Base-by-base conservation (phyloP, 2,888 invertebrate genomes). In the Troides aeacus region DNA sequence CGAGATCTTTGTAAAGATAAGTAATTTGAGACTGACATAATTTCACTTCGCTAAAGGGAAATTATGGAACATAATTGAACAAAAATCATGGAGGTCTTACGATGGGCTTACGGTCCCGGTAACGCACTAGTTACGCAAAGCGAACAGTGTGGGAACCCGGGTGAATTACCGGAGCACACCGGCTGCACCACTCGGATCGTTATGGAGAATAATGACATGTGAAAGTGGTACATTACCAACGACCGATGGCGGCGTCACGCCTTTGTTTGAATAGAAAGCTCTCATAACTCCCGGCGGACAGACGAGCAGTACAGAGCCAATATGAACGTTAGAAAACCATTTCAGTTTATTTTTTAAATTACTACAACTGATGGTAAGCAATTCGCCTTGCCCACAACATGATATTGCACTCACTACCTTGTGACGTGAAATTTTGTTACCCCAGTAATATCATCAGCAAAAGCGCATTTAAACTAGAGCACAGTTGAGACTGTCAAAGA, bases 151-250 rank as follows among this genome's bases (percentile, higher is more conserved):
- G 66, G 58, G 62, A 70, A 70, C 66, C 56, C 8, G 23, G 62
- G 65, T 66, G 66, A 39, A 66, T 66, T 70, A 59, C 66, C 65
- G 59, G 50, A 63, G 66, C 30, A 59, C 42, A 62, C 58, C 56
- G 62, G 36, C 46, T 72, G 71, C 72, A 76, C 72, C 66, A 72
- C 70, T 70, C 24, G 30, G 68, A 59, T 76, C 74, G 71, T 75
- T 73, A 74, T 73, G 74, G 80, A 80, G 80, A 81, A 77, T 81
- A 79, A 81, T 79, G 80, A 72, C 77, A 78, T 79, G 81, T 80
- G 84, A 84, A 83, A 82, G 83, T 72, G 74, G 73, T 72, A 71
- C 73, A 72, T 72, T 66, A 69, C 71, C 68, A 71, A 66, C 61
- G 69, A 72, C 71, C 73, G 72, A 72, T 68, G 72, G 50, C 59